Percentiles rank a stretch among this genome's conserved stretches.
phyloP scores from a whole-genome alignment of 2,113 vertebrate species.

The Macquaria australasica region DNA sequence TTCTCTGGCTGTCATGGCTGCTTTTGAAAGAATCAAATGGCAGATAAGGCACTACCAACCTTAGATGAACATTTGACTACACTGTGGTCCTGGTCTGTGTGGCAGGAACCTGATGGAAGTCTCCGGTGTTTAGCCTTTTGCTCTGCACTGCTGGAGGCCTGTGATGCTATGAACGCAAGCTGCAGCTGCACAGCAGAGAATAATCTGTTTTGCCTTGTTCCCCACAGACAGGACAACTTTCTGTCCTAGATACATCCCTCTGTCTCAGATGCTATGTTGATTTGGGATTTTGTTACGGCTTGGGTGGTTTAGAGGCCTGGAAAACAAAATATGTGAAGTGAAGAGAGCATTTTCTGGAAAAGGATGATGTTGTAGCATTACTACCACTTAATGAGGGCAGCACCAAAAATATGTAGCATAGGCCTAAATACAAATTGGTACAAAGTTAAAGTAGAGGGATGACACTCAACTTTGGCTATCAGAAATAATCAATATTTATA shows the following conservation, averaged over 20 bases:
- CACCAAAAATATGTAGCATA: too few species aligned
- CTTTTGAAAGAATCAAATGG: not conserved
- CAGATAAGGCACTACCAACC: not conserved
- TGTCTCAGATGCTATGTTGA: constrained; percentile 46
- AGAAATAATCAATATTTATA: too few species aligned
- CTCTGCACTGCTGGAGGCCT: constrained; percentile 27
- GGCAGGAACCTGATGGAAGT: not conserved
- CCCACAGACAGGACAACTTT: constrained; percentile 52
- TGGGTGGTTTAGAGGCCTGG: constrained; percentile 15
- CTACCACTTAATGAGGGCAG: too few species aligned
- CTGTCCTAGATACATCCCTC: constrained; percentile 46
- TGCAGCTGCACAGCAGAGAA: constrained; percentile 52
- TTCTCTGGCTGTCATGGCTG: not conserved
- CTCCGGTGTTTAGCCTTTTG: constrained; percentile 1
- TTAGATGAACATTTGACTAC: not conserved
- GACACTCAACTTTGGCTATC: too few species aligned
- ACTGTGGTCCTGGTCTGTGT: not conserved
- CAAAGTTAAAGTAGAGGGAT: too few species aligned
- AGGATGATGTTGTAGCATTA: not conserved
- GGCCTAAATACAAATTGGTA: too few species aligned
- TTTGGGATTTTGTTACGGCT: constrained; percentile 44
- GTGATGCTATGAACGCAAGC: not conserved
- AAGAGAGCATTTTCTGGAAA: constrained; percentile 1
- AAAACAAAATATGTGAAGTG: constrained; percentile 18
- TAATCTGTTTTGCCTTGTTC: constrained; percentile 62